Conservation (phyloP, 1,140 invertebrate species). For the Eufriesea mexicana region DNA sequence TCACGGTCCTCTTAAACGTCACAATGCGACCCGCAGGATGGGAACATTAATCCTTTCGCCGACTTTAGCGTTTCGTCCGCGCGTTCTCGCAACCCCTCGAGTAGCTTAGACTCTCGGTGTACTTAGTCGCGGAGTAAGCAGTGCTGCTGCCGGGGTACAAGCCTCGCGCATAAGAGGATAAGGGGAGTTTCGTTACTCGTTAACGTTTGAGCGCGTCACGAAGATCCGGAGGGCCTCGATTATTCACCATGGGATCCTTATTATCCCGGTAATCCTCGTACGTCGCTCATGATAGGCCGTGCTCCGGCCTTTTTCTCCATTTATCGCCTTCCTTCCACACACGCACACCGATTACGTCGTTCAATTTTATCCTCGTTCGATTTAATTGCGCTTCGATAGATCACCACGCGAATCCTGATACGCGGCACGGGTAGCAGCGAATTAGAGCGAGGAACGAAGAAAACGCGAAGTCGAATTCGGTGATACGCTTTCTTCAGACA, state of each 20-base stretch:
- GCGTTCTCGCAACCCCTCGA: background rate
- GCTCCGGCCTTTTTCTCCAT: background rate
- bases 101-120: constrained; percentile 31
- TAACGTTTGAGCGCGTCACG: constrained; percentile 18
- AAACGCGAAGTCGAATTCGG: background rate
- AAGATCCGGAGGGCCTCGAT: background rate
- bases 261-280: background rate
- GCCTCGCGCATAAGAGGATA: constrained; percentile 38
- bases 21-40: constrained; percentile 50
- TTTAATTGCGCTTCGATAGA: background rate
- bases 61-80: constrained; percentile 26
- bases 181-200: constrained; percentile 33
- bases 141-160: background rate
- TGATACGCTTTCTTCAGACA: constrained; percentile 7
- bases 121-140: background rate
- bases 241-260: constrained; percentile 26
- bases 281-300: background rate
- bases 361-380: background rate
- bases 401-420: background rate
- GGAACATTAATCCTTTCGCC: constrained; percentile 55
- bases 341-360: background rate
- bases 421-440: background rate
- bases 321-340: no score
- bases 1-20: constrained; percentile 55
- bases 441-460: background rate